Conservation (phyloP, 2,888 invertebrate genomes). For the Calameuta idolon region DNA sequence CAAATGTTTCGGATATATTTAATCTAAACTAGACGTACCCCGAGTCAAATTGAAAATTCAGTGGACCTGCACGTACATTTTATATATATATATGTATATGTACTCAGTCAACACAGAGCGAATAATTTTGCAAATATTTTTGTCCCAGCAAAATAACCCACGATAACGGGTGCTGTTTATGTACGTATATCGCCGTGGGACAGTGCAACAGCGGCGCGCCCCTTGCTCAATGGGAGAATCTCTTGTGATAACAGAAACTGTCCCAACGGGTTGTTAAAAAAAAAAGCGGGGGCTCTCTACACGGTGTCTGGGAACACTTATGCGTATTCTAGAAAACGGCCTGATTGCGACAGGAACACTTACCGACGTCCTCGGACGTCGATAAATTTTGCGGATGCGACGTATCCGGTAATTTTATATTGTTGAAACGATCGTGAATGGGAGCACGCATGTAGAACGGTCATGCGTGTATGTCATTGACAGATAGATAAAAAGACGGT, state of each 20-base stretch:
- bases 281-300: background rate
- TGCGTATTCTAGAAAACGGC: background rate
- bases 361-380: background rate
- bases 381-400: conserved; percentile 62
- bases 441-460: conserved; percentile 57
- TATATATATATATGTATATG: background rate
- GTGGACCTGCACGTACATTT: background rate
- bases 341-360: background rate
- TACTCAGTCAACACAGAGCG: background rate
- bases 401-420: conserved; percentile 64
- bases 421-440: conserved; percentile 52
- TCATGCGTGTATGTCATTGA: conserved; percentile 25
- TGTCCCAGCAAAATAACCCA: background rate
- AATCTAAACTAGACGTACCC: background rate
- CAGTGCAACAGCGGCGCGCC: background rate
- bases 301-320: background rate
- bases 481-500: conserved; percentile 23
- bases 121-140: background rate
- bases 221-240: background rate
- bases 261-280: background rate
- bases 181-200: background rate
- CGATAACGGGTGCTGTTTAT: background rate
- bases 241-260: background rate
- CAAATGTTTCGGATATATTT: background rate
- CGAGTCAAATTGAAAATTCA: background rate